Evolutionary conservation across 2,113 vertebrate genomes (phyloP).

Genomic region (Picathartes gymnocephalus): DNA sequence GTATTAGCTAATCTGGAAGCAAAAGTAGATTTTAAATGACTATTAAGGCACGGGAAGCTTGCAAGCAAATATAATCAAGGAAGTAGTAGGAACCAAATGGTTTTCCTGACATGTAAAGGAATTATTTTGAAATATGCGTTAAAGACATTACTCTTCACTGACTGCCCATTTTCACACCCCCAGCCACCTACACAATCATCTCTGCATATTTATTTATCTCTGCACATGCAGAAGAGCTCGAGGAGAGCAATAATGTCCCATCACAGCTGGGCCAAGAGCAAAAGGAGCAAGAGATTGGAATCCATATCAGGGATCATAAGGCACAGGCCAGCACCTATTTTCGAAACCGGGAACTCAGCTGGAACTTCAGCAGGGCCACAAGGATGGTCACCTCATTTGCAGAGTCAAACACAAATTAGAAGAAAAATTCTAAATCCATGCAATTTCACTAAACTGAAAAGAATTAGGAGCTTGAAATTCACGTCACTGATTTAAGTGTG

Average conservation of each 20-base stretch:
- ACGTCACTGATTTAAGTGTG: rapidly evolving
- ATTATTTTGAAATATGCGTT: background rate
- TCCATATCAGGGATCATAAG: background rate
- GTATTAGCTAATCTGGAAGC: background rate
- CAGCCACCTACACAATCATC: background rate
- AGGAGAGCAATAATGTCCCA: background rate
- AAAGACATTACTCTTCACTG: background rate
- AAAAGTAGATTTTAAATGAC: background rate
- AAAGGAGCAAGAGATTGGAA: background rate
- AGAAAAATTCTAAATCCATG: background rate
- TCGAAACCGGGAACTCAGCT: background rate
- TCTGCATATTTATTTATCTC: background rate
- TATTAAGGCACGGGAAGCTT: background rate
- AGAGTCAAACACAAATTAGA: background rate
- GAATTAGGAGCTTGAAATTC: background rate
- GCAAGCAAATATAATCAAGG: background rate
- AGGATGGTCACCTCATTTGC: background rate
- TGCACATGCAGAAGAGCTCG: background rate
- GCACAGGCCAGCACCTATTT: background rate
- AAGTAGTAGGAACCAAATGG: background rate
- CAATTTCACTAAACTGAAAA: background rate
- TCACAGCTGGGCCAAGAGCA: background rate
- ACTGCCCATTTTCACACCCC: rapidly evolving
- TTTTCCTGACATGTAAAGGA: background rate
- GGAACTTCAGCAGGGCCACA: background rate